These are phyloP conservation scores for Grapholita molesta DNA, from an alignment of 1,140 invertebrate species.

Conservation along the genomic window DNA sequence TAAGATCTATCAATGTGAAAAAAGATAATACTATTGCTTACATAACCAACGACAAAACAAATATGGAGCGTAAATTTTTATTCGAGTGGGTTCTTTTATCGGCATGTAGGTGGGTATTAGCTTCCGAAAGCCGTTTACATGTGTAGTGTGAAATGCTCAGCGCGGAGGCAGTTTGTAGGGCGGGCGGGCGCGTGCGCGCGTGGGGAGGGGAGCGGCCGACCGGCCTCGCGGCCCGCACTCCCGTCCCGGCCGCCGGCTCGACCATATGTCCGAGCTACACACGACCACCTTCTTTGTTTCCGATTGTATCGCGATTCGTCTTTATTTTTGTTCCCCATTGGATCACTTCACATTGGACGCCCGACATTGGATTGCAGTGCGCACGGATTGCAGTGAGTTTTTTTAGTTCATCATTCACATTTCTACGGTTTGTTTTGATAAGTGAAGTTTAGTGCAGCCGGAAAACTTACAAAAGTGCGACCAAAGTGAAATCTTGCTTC, in stretches of 20 bases:
- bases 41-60: constrained; percentile 7
- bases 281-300: constrained; percentile 39
- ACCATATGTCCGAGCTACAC: constrained; percentile 26
- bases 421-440: constrained; percentile 21
- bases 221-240: constrained; percentile 48
- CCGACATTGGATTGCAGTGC: constrained; percentile 67
- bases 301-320: constrained; percentile 44
- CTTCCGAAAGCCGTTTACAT: constrained; percentile 62
- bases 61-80: constrained; percentile 19
- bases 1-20: neutral
- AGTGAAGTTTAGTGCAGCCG: constrained; percentile 25
- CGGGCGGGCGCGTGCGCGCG: constrained; percentile 70
- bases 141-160: constrained; percentile 60
- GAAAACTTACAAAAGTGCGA: constrained; percentile 18
- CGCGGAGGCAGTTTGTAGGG: constrained; percentile 54
- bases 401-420: constrained; percentile 22
- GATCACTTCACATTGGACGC: constrained; percentile 36
- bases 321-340: constrained; percentile 55
- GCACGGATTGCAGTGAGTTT: constrained; percentile 68
- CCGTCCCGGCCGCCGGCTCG: constrained; percentile 46
- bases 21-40: neutral
- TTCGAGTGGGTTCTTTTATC: constrained; percentile 20
- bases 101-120: constrained; percentile 35
- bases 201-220: constrained; percentile 51
- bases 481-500: constrained; percentile 7